Conservation (phyloP, 2,797 vertebrate genomes). For the Moxostoma hubbsi region DNA sequence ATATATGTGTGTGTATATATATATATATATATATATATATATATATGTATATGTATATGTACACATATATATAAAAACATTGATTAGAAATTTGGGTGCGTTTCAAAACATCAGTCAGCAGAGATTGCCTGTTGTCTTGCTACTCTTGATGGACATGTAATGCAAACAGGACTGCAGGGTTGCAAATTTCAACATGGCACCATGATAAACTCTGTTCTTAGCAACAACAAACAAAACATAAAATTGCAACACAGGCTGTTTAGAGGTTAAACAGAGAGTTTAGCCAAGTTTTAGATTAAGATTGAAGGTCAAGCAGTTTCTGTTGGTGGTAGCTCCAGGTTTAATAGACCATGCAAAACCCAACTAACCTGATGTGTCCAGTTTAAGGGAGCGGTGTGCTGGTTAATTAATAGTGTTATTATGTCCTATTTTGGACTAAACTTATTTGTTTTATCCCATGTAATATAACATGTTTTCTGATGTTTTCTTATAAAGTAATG, state of each 20-base stretch:
- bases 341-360: not conserved
- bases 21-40: too few relatives aligned
- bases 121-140: not conserved
- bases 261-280: not conserved
- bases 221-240: constrained; percentile 6
- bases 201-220: constrained; percentile 13
- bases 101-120: constrained; percentile 5
- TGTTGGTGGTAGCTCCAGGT: not conserved
- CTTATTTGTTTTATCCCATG: not conserved
- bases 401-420: not conserved
- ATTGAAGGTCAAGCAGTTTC: not conserved
- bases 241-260: constrained; percentile 11
- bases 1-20: too few relatives aligned
- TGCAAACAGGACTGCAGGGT: not conserved
- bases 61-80: too few relatives aligned
- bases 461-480: not conserved
- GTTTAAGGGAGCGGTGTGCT: too few relatives aligned
- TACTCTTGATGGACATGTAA: not conserved
- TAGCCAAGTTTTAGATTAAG: not conserved
- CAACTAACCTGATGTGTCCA: too few relatives aligned
- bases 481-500: not conserved
- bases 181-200: constrained; percentile 19
- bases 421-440: not conserved
- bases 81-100: not conserved
- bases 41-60: too few relatives aligned